Evolutionary conservation across 2,113 vertebrate genomes (phyloP).

Genomic region (Plecotus auritus): DNA sequence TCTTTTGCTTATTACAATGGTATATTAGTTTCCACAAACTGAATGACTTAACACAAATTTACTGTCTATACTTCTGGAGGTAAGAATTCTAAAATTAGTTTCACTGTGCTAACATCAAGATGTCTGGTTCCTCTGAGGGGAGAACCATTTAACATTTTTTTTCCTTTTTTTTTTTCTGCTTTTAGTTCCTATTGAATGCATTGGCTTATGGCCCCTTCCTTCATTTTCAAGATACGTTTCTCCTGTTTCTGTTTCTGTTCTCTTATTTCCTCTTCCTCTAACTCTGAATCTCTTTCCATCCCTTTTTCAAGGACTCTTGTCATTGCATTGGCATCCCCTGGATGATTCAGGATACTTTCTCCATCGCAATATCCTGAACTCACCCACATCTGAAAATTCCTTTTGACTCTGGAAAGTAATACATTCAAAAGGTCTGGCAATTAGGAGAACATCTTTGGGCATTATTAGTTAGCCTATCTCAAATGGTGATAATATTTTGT

Average conservation of each 20-base stretch:
- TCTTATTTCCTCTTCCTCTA: neutral
- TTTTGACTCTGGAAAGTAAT: neutral
- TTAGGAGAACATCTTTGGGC: neutral
- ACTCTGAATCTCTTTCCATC: neutral
- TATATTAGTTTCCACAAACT: neutral
- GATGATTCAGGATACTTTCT: neutral
- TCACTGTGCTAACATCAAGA: neutral
- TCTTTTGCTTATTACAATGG: neutral
- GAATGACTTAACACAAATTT: neutral
- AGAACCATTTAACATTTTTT: neutral
- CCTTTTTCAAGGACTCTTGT: neutral
- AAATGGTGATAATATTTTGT: neutral
- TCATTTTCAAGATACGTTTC: neutral
- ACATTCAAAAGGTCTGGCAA: neutral
- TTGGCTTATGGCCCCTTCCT: neutral
- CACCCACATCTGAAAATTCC: neutral
- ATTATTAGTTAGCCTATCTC: neutral
- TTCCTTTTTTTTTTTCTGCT: neutral
- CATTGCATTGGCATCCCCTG: neutral
- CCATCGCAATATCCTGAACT: neutral
- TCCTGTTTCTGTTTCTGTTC: neutral
- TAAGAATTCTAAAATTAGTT: neutral
- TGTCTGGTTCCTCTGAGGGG: neutral
- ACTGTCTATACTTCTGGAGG: neutral
- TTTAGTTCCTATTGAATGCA: neutral